Percentiles rank a stretch among this genome's conserved stretches.
phyloP scores from a whole-genome alignment of 1,140 invertebrate genomes.

The Philotrypesis tridentata region DNA sequence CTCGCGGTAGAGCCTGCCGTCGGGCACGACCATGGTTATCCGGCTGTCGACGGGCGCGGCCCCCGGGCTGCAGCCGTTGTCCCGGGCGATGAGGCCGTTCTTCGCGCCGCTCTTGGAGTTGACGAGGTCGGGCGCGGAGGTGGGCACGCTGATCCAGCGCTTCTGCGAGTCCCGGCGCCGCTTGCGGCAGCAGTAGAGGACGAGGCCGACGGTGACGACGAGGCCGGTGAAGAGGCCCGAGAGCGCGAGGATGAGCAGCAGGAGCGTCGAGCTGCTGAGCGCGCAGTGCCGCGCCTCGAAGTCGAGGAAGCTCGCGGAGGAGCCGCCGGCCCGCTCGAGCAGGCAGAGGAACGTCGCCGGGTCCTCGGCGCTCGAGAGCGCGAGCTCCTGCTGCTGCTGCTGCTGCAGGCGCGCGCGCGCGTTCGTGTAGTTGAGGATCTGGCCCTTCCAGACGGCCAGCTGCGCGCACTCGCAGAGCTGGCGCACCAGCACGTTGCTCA shows the following conservation, averaged over 20 bases:
- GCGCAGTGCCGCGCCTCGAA: conserved; percentile 63
- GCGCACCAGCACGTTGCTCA: conserved; percentile 78
- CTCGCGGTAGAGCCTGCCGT: conserved; percentile 86
- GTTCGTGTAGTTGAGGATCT: conserved; percentile 70
- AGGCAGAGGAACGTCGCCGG: conserved; percentile 64
- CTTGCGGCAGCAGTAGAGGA: conserved; percentile 62
- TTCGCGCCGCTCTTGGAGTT: conserved; percentile 50
- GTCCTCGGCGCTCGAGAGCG: conserved; percentile 55
- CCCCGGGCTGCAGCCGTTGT: conserved; percentile 48
- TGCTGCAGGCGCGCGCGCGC: conserved; percentile 59
- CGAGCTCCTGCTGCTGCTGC: conserved; percentile 50
- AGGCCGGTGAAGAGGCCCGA: conserved; percentile 55
- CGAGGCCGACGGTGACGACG: conserved; percentile 53
- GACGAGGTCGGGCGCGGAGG: conserved; percentile 68
- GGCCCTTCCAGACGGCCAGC: conserved; percentile 67
- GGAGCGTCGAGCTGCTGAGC: conserved; percentile 60
- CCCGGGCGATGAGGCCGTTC: conserved; percentile 66
- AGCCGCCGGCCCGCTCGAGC: conserved; percentile 53
- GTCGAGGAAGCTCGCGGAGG: conserved; percentile 58
- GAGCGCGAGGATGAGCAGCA: conserved; percentile 60
- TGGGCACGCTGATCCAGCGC: conserved; percentile 72
- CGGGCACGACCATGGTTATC: conserved; percentile 82
- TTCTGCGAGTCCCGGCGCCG: conserved; percentile 59
- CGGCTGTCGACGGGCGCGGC: conserved; percentile 66
- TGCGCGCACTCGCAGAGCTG: conserved; percentile 77